Percentiles rank a stretch among this genome's conserved stretches.
phyloP scores from a whole-genome alignment of 2,888 invertebrate species.

The Anagyrus pseudococci region DNA sequence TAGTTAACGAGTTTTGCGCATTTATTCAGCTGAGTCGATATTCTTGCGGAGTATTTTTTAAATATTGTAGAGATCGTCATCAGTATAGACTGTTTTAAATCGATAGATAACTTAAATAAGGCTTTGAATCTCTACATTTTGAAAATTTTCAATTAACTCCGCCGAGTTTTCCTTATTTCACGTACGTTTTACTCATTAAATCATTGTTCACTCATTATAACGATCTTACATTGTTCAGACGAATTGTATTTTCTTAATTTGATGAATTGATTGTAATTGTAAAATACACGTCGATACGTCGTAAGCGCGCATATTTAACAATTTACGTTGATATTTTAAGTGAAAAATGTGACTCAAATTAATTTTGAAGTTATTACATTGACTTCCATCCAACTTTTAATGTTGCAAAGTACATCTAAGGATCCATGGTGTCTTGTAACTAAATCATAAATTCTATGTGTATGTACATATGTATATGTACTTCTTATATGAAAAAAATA shows the following conservation, averaged over 20 bases:
- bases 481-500: slow-evolving; percentile 13
- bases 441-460: slow-evolving; percentile 26
- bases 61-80: slow-evolving; percentile 29
- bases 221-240: slow-evolving; percentile 11
- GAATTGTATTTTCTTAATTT: too few species aligned
- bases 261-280: slow-evolving; percentile 26
- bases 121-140: slow-evolving; percentile 24
- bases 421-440: slow-evolving; percentile 26
- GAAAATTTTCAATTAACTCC: slow-evolving; percentile 11
- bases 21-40: slow-evolving; percentile 20
- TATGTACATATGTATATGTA: slow-evolving; percentile 28
- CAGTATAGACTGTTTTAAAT: slow-evolving; percentile 21
- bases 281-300: slow-evolving; percentile 18
- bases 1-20: slow-evolving; percentile 27
- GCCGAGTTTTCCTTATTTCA: slow-evolving; percentile 20
- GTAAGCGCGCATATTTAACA: slow-evolving; percentile 17
- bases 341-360: slow-evolving; percentile 22
- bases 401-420: slow-evolving; percentile 24
- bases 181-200: slow-evolving; percentile 30
- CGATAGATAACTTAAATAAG: slow-evolving; percentile 4
- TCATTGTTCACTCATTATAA: slow-evolving; percentile 23
- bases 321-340: slow-evolving; percentile 25
- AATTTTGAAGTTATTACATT: slow-evolving; percentile 32
- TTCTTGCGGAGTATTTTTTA: slow-evolving; percentile 23
- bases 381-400: slow-evolving; percentile 33